These are phyloP conservation scores for Pheucticus melanocephalus DNA, from an alignment of 2,113 vertebrate genomes.

Conservation along the genomic window DNA sequence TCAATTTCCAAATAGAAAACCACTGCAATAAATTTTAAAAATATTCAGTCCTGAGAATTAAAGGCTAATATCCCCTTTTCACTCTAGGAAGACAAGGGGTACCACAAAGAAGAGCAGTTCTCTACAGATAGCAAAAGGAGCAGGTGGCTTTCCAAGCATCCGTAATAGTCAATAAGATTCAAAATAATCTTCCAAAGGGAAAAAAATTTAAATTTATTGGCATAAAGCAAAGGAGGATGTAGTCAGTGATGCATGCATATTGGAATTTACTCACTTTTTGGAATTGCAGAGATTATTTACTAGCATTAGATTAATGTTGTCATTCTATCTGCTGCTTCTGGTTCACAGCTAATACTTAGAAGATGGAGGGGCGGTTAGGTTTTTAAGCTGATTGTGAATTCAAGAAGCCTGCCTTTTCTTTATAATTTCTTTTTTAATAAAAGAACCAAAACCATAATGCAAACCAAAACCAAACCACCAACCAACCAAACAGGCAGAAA, in stretches of 20 bases:
- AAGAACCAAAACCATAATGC: background rate
- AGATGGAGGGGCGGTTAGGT: fast-evolving
- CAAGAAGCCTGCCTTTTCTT: background rate
- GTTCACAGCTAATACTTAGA: background rate
- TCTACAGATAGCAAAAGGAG: background rate
- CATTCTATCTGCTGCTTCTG: background rate
- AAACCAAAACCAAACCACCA: background rate
- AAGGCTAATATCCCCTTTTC: background rate
- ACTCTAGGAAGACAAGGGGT: background rate
- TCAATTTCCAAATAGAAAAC: background rate
- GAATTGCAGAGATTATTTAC: background rate
- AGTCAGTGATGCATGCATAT: background rate
- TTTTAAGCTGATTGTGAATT: background rate
- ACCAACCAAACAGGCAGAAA: background rate
- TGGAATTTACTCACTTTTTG: background rate
- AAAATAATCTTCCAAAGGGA: background rate
- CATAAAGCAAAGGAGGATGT: background rate
- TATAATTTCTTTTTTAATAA: background rate
- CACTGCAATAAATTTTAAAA: background rate
- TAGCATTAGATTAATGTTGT: fast-evolving
- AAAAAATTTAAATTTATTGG: background rate
- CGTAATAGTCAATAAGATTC: background rate
- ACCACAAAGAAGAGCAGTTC: background rate
- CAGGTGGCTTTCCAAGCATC: background rate
- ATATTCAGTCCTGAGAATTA: background rate